Base-by-base conservation (phyloP, 2,797 vertebrate genomes). In the Coilia nasus region DNA sequence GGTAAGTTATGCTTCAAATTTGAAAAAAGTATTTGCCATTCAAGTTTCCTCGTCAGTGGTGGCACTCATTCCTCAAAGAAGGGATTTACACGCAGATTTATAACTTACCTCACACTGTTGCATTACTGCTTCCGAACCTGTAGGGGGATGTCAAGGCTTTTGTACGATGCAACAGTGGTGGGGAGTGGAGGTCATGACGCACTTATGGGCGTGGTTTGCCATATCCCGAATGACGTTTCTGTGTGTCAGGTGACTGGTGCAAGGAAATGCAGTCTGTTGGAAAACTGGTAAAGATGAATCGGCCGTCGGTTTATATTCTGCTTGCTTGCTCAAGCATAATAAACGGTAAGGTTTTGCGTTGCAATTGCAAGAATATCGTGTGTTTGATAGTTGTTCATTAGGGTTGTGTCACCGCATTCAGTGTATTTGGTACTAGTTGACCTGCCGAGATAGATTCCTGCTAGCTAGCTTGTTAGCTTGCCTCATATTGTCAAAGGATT, bases 241-340 rank as follows among this genome's bases (percentile, higher is more conserved):
- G 15, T 3, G 7, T 3, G 86, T 88, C 89, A 88, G 54, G 85
- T 90, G 89, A 90, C 64, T 57, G 14, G 56, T 15, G 35, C 14
- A n/a, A 83, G 86, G 85, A 87, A 83, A 64, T 82, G 81, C 87
- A 78, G 86, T 83, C n/a, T 28, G 0, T 54, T 81, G n/a, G 84
- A 80, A 84, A 50, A 67, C 71, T 75, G 12, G 14, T 0, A 25
- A 81, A 41, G 86, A 90, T 90, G 89, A 87, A 81, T 64, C 84
- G 83, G 14, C 60, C 82, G 19, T 25, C 23, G 19, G 15, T 84
- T 82, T 82, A 86, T 23, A 35, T 75, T 67, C 35, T 84, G 0
- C 23, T 82, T 2, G 82, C 71, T 15, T 47, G 85, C 19, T 67
- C 85, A 71, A 21, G 12, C 60, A 5, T 85, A 25, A 59, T 88